phyloP scores from a whole-genome alignment of 2,113 vertebrate species.

The Acanthisitta chloris region DNA sequence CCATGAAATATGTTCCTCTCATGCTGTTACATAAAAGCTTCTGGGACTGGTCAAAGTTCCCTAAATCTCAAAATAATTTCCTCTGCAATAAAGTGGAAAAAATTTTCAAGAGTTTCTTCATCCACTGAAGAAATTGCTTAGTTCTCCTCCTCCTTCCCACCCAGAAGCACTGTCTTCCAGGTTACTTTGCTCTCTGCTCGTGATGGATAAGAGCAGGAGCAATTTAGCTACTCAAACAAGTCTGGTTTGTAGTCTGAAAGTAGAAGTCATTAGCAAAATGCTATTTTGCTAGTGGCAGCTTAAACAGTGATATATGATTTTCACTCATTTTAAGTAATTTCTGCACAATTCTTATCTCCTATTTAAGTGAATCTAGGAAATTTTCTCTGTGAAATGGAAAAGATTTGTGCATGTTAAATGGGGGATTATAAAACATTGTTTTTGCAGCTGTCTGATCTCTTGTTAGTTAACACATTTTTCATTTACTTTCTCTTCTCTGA shows the following conservation, averaged over 20 bases:
- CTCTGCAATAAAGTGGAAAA: background rate
- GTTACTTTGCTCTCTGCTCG: background rate
- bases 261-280: slow-evolving; percentile 34
- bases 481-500: background rate
- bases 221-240: slow-evolving; percentile 36
- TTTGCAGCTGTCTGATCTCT: slow-evolving; percentile 41
- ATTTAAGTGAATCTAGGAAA: slow-evolving; percentile 8
- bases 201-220: background rate
- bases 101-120: background rate
- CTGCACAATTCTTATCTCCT: background rate
- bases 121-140: background rate
- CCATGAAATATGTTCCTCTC: background rate
- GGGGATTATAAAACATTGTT: slow-evolving; percentile 25
- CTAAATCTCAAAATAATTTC: slow-evolving; percentile 5
- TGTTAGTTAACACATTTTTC: slow-evolving; percentile 26
- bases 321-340: slow-evolving; percentile 45
- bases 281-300: slow-evolving; percentile 15
- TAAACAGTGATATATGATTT: slow-evolving; percentile 43
- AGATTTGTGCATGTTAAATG: slow-evolving; percentile 22
- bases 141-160: background rate
- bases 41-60: background rate
- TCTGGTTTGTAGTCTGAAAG: slow-evolving; percentile 39
- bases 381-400: slow-evolving; percentile 38
- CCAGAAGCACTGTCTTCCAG: background rate
- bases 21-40: background rate